phyloP scores from a whole-genome alignment of 2,888 invertebrate species.

The Anticlea derivata region DNA sequence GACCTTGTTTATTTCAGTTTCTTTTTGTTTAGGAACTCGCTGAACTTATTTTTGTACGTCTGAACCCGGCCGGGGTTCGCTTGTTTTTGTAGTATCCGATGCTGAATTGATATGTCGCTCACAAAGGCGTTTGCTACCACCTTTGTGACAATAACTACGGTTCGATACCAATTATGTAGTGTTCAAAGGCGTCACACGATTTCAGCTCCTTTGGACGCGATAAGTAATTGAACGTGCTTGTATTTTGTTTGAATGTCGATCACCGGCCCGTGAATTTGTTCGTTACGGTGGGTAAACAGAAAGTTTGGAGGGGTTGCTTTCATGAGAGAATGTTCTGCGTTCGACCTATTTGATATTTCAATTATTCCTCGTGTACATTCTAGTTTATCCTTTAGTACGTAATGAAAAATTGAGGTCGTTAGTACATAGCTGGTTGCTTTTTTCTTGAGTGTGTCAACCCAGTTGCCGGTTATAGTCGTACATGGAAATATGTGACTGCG shows the following conservation, averaged over 20 bases:
- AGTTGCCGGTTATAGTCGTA: slow-evolving; percentile 17
- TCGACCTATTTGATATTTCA: slow-evolving; percentile 36
- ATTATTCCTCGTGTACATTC: slow-evolving; percentile 13
- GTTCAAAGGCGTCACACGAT: slow-evolving; percentile 54
- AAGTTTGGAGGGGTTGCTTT: slow-evolving; percentile 49
- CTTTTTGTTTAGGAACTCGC: slow-evolving; percentile 82
- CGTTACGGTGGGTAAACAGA: slow-evolving; percentile 55
- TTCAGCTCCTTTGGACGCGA: slow-evolving; percentile 56
- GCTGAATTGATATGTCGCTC: slow-evolving; percentile 54
- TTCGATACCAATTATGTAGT: slow-evolving; percentile 60
- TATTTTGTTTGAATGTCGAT: slow-evolving; percentile 63
- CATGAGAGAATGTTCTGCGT: slow-evolving; percentile 40
- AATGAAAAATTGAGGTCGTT: slow-evolving; percentile 13
- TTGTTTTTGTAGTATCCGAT: slow-evolving; percentile 62
- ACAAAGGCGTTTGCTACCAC: slow-evolving; percentile 46
- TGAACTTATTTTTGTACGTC: slow-evolving; percentile 78
- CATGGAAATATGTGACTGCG: slow-evolving; percentile 50
- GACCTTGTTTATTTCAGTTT: slow-evolving; percentile 84
- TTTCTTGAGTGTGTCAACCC: slow-evolving; percentile 19
- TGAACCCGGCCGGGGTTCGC: slow-evolving; percentile 63
- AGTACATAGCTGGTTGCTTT: slow-evolving; percentile 7
- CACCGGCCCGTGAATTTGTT: slow-evolving; percentile 60
- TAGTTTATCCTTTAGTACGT: slow-evolving; percentile 13
- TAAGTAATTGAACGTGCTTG: slow-evolving; percentile 66
- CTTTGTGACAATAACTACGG: slow-evolving; percentile 45